phyloP scores from a whole-genome alignment of 1,140 invertebrate species.

The Thalassaphorura encarpata region DNA sequence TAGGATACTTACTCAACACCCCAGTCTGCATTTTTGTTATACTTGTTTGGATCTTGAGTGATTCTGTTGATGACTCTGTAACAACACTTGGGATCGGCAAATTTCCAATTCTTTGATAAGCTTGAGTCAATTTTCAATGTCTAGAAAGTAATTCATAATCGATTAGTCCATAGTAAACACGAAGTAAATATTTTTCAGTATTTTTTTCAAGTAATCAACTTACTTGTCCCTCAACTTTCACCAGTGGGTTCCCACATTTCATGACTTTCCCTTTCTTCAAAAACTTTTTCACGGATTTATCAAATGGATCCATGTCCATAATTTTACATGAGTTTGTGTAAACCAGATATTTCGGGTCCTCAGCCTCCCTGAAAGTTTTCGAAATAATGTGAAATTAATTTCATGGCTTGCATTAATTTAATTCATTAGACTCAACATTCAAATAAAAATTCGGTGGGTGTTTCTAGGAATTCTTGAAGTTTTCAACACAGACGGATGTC shows the following conservation, averaged over 20 bases:
- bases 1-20: constrained; percentile 15
- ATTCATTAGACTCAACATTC: too few species aligned
- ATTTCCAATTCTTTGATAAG: constrained; percentile 11
- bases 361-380: too few species aligned
- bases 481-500: too few species aligned
- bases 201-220: too few species aligned
- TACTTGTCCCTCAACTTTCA: constrained; percentile 13
- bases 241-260: constrained; percentile 9
- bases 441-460: too few species aligned
- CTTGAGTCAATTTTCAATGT: constrained; percentile 8
- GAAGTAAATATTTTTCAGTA: too few species aligned
- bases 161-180: too few species aligned
- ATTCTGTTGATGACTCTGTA: constrained; percentile 16
- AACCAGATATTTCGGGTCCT: constrained; percentile 27
- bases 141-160: constrained; percentile 1
- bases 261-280: not conserved
- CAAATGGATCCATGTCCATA: constrained; percentile 29
- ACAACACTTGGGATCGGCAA: constrained; percentile 16
- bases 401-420: too few species aligned
- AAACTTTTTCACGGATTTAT: constrained; percentile 21
- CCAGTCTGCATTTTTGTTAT: constrained; percentile 27
- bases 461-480: too few species aligned
- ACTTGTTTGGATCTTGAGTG: constrained; percentile 14
- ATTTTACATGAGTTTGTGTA: constrained; percentile 25
- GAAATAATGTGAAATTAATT: too few species aligned